These are phyloP conservation scores for Lordiphosa mommai DNA, from an alignment of 1,140 invertebrate genomes.

Conservation along the genomic window DNA sequence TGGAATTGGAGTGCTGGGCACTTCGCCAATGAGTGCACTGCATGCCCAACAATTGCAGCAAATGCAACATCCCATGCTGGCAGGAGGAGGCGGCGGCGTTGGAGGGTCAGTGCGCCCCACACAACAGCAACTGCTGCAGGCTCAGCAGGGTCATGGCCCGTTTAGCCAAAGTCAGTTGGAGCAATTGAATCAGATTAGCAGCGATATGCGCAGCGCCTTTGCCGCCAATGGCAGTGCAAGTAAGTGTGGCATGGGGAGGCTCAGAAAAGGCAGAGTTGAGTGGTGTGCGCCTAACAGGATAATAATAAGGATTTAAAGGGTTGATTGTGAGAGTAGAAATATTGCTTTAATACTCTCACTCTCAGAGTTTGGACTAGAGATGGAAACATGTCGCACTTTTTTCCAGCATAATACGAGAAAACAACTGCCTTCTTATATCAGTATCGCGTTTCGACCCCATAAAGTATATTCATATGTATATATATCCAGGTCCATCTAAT, in stretches of 20 bases:
- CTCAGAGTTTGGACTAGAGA: too few species aligned
- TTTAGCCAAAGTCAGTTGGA: constrained; percentile 73
- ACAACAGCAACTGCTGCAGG: constrained; percentile 59
- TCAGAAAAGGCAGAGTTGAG: background rate
- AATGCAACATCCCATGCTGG: constrained; percentile 32
- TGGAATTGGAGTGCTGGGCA: constrained; percentile 46
- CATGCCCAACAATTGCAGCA: constrained; percentile 77
- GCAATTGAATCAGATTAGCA: constrained; percentile 71
- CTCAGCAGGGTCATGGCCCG: constrained; percentile 51
- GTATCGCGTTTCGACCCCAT: too few species aligned
- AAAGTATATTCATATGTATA: too few species aligned
- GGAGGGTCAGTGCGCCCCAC: constrained; percentile 40
- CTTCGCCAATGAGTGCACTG: constrained; percentile 63
- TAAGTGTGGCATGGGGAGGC: constrained; percentile 38
- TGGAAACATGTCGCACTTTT: too few species aligned
- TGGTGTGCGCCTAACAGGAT: constrained; percentile 2
- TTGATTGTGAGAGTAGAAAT: background rate
- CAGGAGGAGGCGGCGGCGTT: background rate
- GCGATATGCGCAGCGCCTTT: constrained; percentile 74
- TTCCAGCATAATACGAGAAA: too few species aligned
- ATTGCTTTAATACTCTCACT: too few species aligned
- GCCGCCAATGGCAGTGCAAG: constrained; percentile 73
- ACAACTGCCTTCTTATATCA: too few species aligned
- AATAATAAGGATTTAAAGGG: constrained; percentile 25
- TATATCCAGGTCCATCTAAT: too few species aligned